Conservation (phyloP, 2,888 invertebrate species). For the Vannuccia rotundouncinata region DNA sequence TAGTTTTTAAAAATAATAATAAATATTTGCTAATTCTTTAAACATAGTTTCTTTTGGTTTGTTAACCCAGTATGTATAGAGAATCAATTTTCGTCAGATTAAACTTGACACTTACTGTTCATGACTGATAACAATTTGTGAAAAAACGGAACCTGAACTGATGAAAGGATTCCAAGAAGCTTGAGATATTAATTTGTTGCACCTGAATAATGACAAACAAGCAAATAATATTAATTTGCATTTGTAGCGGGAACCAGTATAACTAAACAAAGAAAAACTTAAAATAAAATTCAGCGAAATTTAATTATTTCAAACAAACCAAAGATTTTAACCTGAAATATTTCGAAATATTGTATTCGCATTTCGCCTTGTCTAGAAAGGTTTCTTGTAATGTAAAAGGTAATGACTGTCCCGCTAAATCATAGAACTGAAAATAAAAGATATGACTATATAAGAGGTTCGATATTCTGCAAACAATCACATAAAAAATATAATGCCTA, state of each 20-base stretch:
- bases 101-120: background rate
- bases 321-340: background rate
- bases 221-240: too few relatives aligned
- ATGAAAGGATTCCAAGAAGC: background rate
- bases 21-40: too few relatives aligned
- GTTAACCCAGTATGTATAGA: background rate
- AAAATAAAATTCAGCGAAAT: too few relatives aligned
- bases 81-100: background rate
- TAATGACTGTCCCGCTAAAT: background rate
- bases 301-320: too few relatives aligned
- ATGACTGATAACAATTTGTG: background rate
- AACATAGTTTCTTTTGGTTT: too few relatives aligned
- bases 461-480: background rate
- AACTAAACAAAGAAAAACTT: too few relatives aligned
- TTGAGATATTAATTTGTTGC: background rate
- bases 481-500: background rate
- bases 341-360: background rate
- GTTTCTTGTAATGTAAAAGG: conserved; percentile 9
- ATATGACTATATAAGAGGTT: too few relatives aligned
- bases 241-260: too few relatives aligned
- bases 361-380: background rate
- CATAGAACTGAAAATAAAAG: background rate
- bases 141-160: background rate
- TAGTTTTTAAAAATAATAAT: too few relatives aligned
- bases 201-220: background rate